Conservation (phyloP, 2,888 invertebrate genomes). For the Acanthococcus lagerstroemiae region DNA sequence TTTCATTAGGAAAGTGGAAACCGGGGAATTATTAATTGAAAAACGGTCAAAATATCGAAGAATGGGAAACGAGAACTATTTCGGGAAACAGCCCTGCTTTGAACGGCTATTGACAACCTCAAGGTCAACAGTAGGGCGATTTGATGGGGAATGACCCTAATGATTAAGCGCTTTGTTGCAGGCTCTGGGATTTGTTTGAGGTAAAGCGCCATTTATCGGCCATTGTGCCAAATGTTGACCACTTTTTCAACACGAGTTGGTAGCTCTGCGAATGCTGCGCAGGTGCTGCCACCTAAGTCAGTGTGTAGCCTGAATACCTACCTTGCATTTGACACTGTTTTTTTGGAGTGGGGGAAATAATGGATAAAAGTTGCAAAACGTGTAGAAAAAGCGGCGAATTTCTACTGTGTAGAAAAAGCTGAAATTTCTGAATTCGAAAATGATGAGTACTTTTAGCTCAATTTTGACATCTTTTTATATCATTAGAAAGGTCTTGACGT, state of each 20-base stretch:
- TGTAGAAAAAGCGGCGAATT: neutral
- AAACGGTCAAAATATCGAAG: too few species aligned
- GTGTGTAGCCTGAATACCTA: neutral
- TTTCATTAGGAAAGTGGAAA: too few species aligned
- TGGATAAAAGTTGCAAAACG: neutral
- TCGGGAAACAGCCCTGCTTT: too few species aligned
- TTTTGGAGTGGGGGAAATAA: neutral
- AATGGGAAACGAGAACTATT: too few species aligned
- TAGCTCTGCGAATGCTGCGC: neutral
- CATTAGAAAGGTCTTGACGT: neutral
- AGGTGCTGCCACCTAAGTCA: neutral
- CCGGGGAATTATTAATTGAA: too few species aligned
- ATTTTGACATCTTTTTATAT: neutral
- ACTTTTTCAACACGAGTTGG: neutral
- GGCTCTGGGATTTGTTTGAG: too few species aligned
- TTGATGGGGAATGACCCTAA: too few species aligned
- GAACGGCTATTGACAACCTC: too few species aligned
- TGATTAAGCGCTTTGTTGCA: too few species aligned
- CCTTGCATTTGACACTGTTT: neutral
- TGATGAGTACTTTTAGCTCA: neutral
- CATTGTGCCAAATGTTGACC: neutral
- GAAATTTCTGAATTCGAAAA: neutral
- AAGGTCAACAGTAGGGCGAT: too few species aligned
- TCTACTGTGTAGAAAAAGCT: neutral
- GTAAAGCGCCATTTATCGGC: neutral